A percentile compares a stretch with the other conserved stretches of the same genome.
Evolutionary conservation across 2,113 vertebrate species (phyloP).

Genomic region (Amazona guildingii): DNA sequence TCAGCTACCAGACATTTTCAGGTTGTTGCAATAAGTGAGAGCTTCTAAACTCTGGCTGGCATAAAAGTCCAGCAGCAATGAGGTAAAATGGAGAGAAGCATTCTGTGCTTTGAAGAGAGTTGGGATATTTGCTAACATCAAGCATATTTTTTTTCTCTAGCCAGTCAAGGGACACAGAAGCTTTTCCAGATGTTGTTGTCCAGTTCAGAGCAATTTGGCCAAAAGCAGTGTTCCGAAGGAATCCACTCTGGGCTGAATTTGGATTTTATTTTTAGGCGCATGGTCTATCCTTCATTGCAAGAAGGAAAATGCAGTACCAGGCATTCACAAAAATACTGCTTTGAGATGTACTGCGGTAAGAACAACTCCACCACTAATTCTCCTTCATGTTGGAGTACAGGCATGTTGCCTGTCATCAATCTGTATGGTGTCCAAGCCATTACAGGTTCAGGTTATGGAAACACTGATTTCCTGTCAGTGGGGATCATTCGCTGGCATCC

Average conservation of each 20-base stretch:
- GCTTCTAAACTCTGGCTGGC: background rate
- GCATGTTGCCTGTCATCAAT: accelerated
- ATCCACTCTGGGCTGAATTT: background rate
- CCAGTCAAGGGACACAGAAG: background rate
- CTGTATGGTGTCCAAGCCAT: background rate
- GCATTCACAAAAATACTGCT: background rate
- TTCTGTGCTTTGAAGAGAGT: background rate
- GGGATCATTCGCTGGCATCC: background rate
- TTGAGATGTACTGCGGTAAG: background rate
- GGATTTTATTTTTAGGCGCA: conserved; percentile 7
- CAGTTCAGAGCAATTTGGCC: conserved; percentile 1
- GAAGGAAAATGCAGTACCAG: background rate
- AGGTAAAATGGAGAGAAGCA: conserved; percentile 45
- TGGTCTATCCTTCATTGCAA: background rate
- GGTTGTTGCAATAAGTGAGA: background rate
- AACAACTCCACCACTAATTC: background rate
- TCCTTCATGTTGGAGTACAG: background rate
- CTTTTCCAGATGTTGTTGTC: conserved; percentile 30
- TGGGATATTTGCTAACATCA: conserved; percentile 35
- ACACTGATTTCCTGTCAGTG: background rate
- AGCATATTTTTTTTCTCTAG: conserved; percentile 26
- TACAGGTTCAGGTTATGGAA: background rate
- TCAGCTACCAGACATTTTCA: conserved; percentile 6
- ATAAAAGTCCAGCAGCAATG: background rate
- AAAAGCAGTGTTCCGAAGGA: conserved; percentile 16